Percentiles rank a stretch among this genome's conserved stretches.
Conservation (phyloP, 1,140 invertebrate genomes). For the Ceratitis capitata region DNA sequence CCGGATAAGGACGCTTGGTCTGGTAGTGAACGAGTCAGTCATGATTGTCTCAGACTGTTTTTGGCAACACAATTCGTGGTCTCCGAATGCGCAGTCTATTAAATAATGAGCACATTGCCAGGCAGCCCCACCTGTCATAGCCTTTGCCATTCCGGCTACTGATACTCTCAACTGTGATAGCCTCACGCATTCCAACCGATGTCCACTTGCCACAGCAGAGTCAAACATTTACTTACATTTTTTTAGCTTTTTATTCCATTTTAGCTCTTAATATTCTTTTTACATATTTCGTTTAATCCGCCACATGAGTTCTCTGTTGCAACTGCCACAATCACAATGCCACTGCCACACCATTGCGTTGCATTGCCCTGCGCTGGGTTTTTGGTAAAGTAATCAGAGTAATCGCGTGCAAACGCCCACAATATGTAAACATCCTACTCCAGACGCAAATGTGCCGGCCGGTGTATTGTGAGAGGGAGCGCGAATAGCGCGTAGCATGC, state of each 20-base stretch:
- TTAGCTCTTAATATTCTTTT: neutral
- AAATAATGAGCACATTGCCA: no score
- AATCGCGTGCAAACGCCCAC: conserved; percentile 33
- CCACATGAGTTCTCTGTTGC: conserved; percentile 7
- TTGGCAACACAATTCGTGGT: no score
- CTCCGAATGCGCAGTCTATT: no score
- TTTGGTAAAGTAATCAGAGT: conserved; percentile 24
- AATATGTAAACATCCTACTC: conserved; percentile 32
- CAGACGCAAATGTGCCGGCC: neutral
- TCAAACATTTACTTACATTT: neutral
- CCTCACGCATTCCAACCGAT: neutral
- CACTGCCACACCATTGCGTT: conserved; percentile 15
- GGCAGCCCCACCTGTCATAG: neutral
- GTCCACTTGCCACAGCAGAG: neutral
- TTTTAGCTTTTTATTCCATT: neutral
- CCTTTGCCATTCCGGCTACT: neutral
- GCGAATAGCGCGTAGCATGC: conserved; percentile 1
- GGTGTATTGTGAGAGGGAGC: neutral
- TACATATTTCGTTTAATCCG: conserved; percentile 18
- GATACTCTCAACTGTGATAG: neutral
- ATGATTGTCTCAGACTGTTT: no score
- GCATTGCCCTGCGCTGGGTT: neutral
- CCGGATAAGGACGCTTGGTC: no score
- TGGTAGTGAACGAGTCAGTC: no score
- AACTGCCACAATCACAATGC: conserved; percentile 23